phyloP scores from a whole-genome alignment of 1,140 invertebrate species.

The Zaprionus inermis region DNA sequence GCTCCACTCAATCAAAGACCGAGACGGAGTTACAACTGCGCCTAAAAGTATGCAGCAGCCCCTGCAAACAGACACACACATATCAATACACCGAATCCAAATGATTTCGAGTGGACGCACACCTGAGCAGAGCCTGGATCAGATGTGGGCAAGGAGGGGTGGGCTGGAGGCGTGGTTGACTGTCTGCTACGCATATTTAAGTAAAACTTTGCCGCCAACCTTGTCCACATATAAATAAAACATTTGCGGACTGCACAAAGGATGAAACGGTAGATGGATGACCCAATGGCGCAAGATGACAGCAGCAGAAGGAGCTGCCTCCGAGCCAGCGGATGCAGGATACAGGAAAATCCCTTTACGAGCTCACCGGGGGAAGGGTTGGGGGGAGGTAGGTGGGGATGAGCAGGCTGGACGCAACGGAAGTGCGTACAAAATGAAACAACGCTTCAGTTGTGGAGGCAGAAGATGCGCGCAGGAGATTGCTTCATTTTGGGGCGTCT shows the following conservation, averaged over 20 bases:
- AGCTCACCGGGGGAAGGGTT: conserved; percentile 28
- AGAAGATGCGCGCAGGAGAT: conserved; percentile 2
- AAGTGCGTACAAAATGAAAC: conserved; percentile 82
- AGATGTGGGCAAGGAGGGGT: conserved; percentile 5
- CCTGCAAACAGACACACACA: conserved; percentile 38
- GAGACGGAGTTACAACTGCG: conserved; percentile 37
- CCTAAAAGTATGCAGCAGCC: conserved; percentile 56
- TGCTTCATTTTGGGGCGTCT: conserved; percentile 17
- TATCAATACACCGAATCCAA: conserved; percentile 44
- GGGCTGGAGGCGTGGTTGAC: conserved; percentile 15
- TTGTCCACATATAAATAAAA: conserved; percentile 82
- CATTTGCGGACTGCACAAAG: conserved; percentile 76
- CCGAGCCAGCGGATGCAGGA: conserved; percentile 49
- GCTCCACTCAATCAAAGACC: conserved; percentile 77
- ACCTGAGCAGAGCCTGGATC: conserved; percentile 58
- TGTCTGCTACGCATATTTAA: conserved; percentile 70
- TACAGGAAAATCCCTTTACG: conserved; percentile 82
- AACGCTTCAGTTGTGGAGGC: conserved; percentile 30
- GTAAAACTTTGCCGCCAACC: conserved; percentile 63
- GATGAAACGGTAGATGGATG: conserved; percentile 79
- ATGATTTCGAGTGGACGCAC: conserved; percentile 21
- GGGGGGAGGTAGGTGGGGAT: too few species aligned
- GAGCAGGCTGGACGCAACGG: conserved; percentile 40
- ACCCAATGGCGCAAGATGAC: conserved; percentile 81
- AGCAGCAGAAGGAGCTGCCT: conserved; percentile 28